Base-by-base conservation (phyloP, 1,140 invertebrate genomes). In the Streblospio benedicti region DNA sequence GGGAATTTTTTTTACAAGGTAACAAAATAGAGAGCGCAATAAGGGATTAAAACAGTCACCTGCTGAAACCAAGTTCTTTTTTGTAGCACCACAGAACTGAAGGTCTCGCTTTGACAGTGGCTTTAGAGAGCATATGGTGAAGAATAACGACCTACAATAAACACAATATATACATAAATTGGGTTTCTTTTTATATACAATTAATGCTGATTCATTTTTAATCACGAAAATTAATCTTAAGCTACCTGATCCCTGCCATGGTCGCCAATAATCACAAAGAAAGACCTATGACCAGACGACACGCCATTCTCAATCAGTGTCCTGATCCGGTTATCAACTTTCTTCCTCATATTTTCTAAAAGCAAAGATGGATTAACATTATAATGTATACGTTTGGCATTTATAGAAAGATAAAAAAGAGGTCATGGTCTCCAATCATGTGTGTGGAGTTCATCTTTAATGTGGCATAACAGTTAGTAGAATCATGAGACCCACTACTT, bases 61-160 rank as follows among this genome's bases (percentile, higher is more conserved):
- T 89, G 74, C 87, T 95, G 67, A 99, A 91, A 68, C 92, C 86
- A 71, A 99, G 80, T 80, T 93, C 88, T 71, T 92, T 98, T 78
- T 99, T 99, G 75, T 99, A 99, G 75, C 96, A 99, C 97, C 97
- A 99, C 20, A 99, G 76, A 0, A 98, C 91, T 49, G 76, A 73
- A 9, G 96, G 95, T 59, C 93, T 83, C 0, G 92, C 85, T 80
- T 93, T 93, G 0, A 97, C 86, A 56, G 86, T 84, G 4, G 93
- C 88, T 80, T 99, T 98, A 0, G 91, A 87, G 28, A 99, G 79
- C 85, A 99, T 97, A 70, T 99, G 93, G 82, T 99, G 94, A 0
- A 99, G 79, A 75, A 96, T 92, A 2, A 93, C 90, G 62, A 97
- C 87, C 90, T 90, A 73, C 55, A 76, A 63, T 25, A 31, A 62